Conservation (phyloP, 2,113 vertebrate species). For the Rissa tridactyla region DNA sequence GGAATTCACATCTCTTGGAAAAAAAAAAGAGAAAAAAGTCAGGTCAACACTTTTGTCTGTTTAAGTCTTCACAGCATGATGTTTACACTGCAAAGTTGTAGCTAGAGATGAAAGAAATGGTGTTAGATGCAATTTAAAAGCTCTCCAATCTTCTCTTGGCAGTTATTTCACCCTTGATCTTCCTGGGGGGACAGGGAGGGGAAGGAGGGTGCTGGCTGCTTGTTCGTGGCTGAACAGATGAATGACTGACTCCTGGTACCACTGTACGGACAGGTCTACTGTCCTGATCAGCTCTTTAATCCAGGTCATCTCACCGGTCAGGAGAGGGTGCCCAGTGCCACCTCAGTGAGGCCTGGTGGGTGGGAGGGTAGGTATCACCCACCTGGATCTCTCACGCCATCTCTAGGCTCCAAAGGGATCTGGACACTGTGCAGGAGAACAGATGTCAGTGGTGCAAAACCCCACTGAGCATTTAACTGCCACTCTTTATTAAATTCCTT, state of each 20-base stretch:
- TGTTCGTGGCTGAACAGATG: not conserved
- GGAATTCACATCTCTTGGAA: not conserved
- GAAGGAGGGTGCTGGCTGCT: not conserved
- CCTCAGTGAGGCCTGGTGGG: accelerated
- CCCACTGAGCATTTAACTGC: not conserved
- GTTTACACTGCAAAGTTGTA: not conserved
- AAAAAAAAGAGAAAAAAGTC: not conserved
- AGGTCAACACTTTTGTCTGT: not conserved
- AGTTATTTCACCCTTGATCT: not conserved
- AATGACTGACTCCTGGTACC: not conserved
- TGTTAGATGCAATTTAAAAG: not conserved
- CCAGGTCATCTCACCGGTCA: not conserved
- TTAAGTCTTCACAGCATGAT: not conserved
- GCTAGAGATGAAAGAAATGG: not conserved
- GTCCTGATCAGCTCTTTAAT: not conserved
- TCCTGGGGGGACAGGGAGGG: not conserved
- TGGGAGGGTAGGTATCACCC: not conserved
- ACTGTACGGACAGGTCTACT: not conserved
- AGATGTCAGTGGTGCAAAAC: not conserved
- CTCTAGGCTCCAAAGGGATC: not conserved
- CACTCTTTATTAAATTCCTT: not conserved
- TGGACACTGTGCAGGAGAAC: not conserved
- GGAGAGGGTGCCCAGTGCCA: not conserved
- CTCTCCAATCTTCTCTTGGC: not conserved
- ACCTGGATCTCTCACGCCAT: not conserved